Base-by-base conservation (phyloP, 2,797 vertebrate species). In the Acomys russatus region DNA sequence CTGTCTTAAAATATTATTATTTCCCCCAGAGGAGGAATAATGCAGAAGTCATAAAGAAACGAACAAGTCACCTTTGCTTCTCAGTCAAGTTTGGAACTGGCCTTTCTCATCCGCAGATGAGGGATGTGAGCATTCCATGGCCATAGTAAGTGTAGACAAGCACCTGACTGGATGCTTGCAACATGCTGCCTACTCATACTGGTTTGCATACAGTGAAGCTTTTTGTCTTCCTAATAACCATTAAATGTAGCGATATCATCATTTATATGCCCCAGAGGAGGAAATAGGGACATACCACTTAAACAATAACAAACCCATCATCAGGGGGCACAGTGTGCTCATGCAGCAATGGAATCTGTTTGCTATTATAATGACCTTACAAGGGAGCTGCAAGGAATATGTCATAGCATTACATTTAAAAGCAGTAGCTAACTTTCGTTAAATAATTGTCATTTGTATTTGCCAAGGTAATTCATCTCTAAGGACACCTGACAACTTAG, bases 201-300 rank as follows among this genome's bases (percentile, higher is more conserved):
- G 63, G 28, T 92, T 56, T 92, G 28, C 38, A 6, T 76, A 54
- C 51, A 59, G 35, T 78, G 78, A 96, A n/a, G 68, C 20, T 35
- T 71, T 82, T 44, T 76, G 4, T 61, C 56, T 92, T 94, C 51
- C 66, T 22, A 64, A 63, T 54, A 86, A 83, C 15, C 17, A 49
- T 63, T 18, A 4, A 71, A 25, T 23, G 68, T 20, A 22, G 38
- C 9, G 51, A 44, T 66, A n/a, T 64, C 54, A 86, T 11, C 20
- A 73, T 88, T 92, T 88, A 35, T 61, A 25, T 70, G 56, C 71
- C 80, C 95, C 68, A 85, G 38, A 54, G 35, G 87, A 96, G 83
- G 11, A 85, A 86, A 63, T 30, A 49, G n/a, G 28, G 35, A 22
- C 8, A 80, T 18, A 22, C 1, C 63, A 70, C 22, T n/a, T 73